phyloP scores from a whole-genome alignment of 2,797 vertebrate genomes.

The Urosaurus nigricauda region DNA sequence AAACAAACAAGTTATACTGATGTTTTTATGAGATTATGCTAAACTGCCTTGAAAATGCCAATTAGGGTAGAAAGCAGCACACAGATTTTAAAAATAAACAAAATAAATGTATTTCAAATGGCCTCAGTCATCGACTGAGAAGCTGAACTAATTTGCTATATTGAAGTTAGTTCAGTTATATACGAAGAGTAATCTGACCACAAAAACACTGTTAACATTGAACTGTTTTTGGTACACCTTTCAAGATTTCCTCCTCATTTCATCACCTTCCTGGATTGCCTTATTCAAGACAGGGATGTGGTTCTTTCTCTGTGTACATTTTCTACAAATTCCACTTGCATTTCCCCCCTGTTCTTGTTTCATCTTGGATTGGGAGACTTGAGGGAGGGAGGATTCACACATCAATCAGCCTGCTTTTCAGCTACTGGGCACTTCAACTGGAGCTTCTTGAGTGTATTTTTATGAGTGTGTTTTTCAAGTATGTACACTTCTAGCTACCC shows the following conservation, averaged over 20 bases:
- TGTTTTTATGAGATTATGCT: not conserved
- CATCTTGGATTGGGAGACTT: not conserved
- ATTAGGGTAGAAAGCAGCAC: not conserved
- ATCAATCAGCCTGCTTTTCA: no score
- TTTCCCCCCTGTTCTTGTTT: not conserved
- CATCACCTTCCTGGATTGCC: not conserved
- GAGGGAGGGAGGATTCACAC: no score
- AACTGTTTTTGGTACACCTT: not conserved
- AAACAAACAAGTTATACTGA: not conserved
- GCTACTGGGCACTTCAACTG: no score
- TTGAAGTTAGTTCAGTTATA: not conserved
- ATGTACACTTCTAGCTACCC: no score
- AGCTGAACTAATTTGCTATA: not conserved
- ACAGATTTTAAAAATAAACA: not conserved
- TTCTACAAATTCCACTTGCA: not conserved
- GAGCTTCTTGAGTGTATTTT: no score
- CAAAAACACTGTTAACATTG: not conserved
- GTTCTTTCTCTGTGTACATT: no score
- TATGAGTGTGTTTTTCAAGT: no score
- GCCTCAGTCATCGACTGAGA: not conserved
- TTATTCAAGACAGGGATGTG: not conserved
- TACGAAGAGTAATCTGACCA: not conserved
- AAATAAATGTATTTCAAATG: not conserved
- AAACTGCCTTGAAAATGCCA: not conserved
- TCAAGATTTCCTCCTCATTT: not conserved